Evolutionary conservation across 2,797 vertebrate genomes (phyloP), one percentile per base, ranked within the genome.

Genomic region (Myotis daubentonii): DNA sequence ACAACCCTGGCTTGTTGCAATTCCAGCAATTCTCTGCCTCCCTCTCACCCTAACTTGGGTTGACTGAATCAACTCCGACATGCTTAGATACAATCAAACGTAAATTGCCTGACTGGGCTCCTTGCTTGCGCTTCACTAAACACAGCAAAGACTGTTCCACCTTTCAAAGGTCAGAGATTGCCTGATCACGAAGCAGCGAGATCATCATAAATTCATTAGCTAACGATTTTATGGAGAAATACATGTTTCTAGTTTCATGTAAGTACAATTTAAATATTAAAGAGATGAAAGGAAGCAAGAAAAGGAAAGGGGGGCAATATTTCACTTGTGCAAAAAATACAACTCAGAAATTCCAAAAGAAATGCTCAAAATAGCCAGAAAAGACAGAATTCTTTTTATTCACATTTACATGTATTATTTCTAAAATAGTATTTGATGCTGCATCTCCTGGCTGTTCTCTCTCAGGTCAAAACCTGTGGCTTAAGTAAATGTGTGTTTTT

Each of bases 81-180:
- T 53, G 80, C 71, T 91, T 89, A 94, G 95, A 93, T 85, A 83
- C 65, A 92, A 93, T 91, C 87, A 94, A 90, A 68, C 62, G 71
- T 68, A 93, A 94, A 91, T 75, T 89, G 71, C 36, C 36, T 90
- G 83, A 78, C 62, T 11, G 17, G 36, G 62, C 36, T 75, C 75
- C 85, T 95, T 66, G 51, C 57, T 94, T 68, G 41, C 1, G 15
- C 74, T 96, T 84, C 89, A 38, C 44, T 93, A 93, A 88, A 76
- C 78, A 92, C 38, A 86, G 19, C 6, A 41, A 93, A 87, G 47
- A 78, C 25, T 23, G 68, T 65, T 76, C 47, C 33, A 83, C 23
- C 81, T 53, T 91, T 84, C 80, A 93, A 94, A 97, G 88, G 82
- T 92, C 96, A 97, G 60, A 92, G 78, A 65, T 30, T 94, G 55